phyloP scores from a whole-genome alignment of 2,888 invertebrate species.

The Tetrapedia diversipes region DNA sequence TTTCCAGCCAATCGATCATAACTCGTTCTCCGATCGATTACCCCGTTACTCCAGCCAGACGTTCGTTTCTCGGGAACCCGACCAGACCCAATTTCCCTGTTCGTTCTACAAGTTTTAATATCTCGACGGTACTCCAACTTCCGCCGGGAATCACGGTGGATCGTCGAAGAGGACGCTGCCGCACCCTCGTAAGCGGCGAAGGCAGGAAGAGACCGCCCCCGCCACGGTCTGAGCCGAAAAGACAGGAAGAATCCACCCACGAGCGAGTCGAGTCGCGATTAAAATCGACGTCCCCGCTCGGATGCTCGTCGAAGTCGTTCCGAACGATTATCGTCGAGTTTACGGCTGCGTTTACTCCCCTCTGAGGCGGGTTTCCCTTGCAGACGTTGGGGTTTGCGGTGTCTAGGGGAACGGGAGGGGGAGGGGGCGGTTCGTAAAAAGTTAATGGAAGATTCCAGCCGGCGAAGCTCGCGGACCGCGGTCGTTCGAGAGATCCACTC shows the following conservation, averaged over 20 bases:
- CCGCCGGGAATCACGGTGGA: not conserved
- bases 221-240: not conserved
- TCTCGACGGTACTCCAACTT: not conserved
- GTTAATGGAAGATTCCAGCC: conserved; percentile 42
- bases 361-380: conserved; percentile 6
- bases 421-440: conserved; percentile 33
- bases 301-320: conserved; percentile 21
- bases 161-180: not conserved
- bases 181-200: not conserved
- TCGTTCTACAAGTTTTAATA: conserved; percentile 6
- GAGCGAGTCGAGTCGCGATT: conserved; percentile 19
- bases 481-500: conserved; percentile 35
- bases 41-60: not conserved
- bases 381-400: not conserved
- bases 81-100: not conserved
- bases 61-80: not conserved
- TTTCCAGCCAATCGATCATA: conserved; percentile 1
- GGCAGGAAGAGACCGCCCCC: not conserved
- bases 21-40: not conserved
- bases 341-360: conserved; percentile 37
- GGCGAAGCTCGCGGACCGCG: conserved; percentile 29
- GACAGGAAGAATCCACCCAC: not conserved
- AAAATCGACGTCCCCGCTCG: conserved; percentile 36
- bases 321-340: conserved; percentile 50
- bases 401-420: no score